These are phyloP conservation scores for Mesitornis unicolor DNA, from an alignment of 2,113 vertebrate genomes.

Conservation along the genomic window DNA sequence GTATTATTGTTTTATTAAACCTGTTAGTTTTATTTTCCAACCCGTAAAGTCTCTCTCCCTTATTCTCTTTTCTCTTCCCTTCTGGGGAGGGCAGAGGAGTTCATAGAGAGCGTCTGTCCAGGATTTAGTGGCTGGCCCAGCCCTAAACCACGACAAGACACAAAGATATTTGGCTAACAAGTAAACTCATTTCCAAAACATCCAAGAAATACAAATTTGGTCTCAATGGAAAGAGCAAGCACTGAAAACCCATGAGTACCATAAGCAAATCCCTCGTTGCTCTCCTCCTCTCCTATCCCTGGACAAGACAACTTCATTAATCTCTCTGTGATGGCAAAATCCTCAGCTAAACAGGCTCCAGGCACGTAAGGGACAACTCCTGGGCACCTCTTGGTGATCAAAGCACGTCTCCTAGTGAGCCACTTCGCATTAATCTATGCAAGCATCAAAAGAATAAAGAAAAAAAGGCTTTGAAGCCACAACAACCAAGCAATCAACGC, in stretches of 20 bases:
- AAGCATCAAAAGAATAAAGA: neutral
- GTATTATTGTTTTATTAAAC: no score
- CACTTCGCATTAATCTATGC: neutral
- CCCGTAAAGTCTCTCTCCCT: no score
- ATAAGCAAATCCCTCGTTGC: neutral
- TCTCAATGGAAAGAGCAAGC: neutral
- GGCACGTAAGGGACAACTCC: neutral
- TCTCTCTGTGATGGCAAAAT: accelerated
- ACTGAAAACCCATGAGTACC: accelerated
- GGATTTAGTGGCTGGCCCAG: no score
- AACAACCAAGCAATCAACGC: neutral
- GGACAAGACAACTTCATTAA: neutral
- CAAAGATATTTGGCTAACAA: neutral
- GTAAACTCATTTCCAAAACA: neutral
- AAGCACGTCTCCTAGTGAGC: neutral
- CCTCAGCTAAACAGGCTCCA: neutral
- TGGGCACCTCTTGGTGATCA: neutral
- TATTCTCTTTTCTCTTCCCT: no score
- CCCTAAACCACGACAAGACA: neutral
- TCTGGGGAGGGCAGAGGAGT: no score
- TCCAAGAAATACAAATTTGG: neutral
- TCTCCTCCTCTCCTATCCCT: neutral
- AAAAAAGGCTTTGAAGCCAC: neutral
- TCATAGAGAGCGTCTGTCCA: no score
- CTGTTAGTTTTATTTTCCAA: no score